phyloP scores from a whole-genome alignment of 2,888 invertebrate species.

The Argynnis bischoffii region DNA sequence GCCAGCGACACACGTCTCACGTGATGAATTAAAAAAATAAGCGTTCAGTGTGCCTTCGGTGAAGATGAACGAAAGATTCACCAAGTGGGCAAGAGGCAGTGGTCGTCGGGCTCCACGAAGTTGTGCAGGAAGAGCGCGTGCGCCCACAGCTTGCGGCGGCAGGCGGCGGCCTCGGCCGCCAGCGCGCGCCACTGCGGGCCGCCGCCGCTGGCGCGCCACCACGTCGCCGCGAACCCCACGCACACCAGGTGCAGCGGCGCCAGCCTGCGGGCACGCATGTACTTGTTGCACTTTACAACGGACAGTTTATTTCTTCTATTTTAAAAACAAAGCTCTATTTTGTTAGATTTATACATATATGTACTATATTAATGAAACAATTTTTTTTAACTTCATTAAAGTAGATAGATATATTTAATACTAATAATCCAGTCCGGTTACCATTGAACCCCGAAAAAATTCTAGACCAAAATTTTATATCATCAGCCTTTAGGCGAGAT shows the following conservation, averaged over 20 bases:
- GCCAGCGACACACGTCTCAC: neutral
- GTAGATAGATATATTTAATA: too few species aligned
- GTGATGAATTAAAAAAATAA: neutral
- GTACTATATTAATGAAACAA: too few species aligned
- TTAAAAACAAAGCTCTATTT: too few species aligned
- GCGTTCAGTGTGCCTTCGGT: neutral
- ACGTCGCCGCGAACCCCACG: constrained; percentile 59
- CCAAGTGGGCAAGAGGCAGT: constrained; percentile 66
- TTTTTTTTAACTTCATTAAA: too few species aligned
- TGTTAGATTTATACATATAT: too few species aligned
- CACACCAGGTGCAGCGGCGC: constrained; percentile 55
- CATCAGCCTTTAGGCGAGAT: too few species aligned
- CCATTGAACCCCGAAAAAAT: too few species aligned
- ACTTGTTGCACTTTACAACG: neutral
- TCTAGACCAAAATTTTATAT: too few species aligned
- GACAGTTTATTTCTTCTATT: too few species aligned
- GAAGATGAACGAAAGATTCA: constrained; percentile 39
- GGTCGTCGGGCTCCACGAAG: constrained; percentile 52
- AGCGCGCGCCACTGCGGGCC: constrained; percentile 63
- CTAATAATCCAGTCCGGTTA: too few species aligned
- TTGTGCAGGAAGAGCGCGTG: constrained; percentile 64
- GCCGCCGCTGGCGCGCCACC: constrained; percentile 51
- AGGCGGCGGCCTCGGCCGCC: constrained; percentile 51
- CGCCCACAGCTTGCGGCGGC: constrained; percentile 60
- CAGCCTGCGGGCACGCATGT: constrained; percentile 45